A percentile compares a stretch with the other conserved stretches of the same genome.
phyloP scores from a whole-genome alignment of 2,113 vertebrate genomes.

The Arvicanthis niloticus region DNA sequence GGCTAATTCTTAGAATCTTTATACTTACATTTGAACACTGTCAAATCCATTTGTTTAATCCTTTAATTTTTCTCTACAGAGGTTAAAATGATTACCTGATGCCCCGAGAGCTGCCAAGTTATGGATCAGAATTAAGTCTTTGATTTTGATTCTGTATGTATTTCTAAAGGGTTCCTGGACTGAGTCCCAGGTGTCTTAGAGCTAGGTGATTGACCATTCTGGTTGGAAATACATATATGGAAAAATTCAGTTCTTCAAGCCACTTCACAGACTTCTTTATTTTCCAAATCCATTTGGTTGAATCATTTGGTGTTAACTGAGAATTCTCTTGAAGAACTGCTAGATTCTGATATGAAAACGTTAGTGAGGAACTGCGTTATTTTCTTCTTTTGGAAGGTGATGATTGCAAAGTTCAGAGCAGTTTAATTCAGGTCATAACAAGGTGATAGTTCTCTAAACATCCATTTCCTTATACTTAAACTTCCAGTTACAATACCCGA shows the following conservation, averaged over 20 bases:
- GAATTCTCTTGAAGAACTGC: slow-evolving; percentile 26
- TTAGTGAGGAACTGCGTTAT: background rate
- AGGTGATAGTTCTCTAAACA: background rate
- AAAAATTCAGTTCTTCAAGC: slow-evolving; percentile 20
- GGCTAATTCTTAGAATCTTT: slow-evolving; percentile 42
- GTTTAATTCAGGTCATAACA: slow-evolving; percentile 25
- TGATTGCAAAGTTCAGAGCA: background rate
- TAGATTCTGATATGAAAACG: slow-evolving; percentile 14
- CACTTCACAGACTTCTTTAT: slow-evolving; percentile 42
- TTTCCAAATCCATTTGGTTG: background rate
- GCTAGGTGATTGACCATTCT: background rate
- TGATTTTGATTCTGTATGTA: background rate
- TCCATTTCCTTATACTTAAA: slow-evolving; percentile 43
- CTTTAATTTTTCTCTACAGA: background rate
- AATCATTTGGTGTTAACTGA: slow-evolving; percentile 23
- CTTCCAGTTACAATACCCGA: background rate
- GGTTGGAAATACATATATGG: slow-evolving; percentile 3
- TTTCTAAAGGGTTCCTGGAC: background rate
- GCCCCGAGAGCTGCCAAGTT: background rate
- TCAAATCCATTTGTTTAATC: slow-evolving; percentile 50
- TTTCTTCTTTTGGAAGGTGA: background rate
- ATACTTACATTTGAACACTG: background rate
- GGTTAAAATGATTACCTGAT: background rate
- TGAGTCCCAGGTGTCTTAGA: background rate
- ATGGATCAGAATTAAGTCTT: slow-evolving; percentile 20